Evolutionary conservation across 2,888 invertebrate genomes (phyloP), one percentile per base, ranked within the genome.

Genomic region (Exephanes ischioxanthus): DNA sequence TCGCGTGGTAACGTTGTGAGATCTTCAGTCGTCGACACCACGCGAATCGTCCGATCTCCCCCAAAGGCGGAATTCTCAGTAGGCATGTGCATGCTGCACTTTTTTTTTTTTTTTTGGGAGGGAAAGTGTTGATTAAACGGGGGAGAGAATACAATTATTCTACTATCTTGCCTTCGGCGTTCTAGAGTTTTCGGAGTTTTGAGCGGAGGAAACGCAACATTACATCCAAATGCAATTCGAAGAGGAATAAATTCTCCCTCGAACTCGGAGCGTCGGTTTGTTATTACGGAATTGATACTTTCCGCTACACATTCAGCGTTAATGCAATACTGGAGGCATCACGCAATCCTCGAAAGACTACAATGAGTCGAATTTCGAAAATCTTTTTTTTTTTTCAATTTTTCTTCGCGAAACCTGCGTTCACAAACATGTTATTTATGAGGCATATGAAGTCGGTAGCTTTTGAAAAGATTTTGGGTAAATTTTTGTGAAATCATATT

Each of bases 111-210:
- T 11, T 16, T 33, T 16, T n/a, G 16, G 7, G 33, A 37, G 63
- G 70, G 81, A 55, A 78, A 78, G 70, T 67, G 75, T 81, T 22
- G 78, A 78, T 81, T 75, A 75, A 80, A 72, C 80, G 55, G 78
- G 30, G 48, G 67, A 55, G 41, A 55, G 72, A 55, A 45, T 68
- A 68, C 67, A 33, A 22, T 14, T 61, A 45, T 26, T 19, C 41
- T 55, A 45, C 58, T 66, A 5, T 48, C 19, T 14, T 33, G 22
- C 19, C 53, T 16, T 19, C n/a, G 33, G 55, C 33, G 63, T 45
- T 63, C 26, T 14, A 48, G 48, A 19, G 53, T 66, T 82, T 76
- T 30, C 41, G 19, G 30, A 55, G 22, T 16, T 26, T 67, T 41
- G 7, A 16, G 41, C 26, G 55, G 19, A 37, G 37, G 5, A 22